Percentiles rank a stretch among this genome's conserved stretches.
These are phyloP conservation scores for Coelopa pilipes DNA, from an alignment of 2,888 invertebrate species.

Conservation along the genomic window DNA sequence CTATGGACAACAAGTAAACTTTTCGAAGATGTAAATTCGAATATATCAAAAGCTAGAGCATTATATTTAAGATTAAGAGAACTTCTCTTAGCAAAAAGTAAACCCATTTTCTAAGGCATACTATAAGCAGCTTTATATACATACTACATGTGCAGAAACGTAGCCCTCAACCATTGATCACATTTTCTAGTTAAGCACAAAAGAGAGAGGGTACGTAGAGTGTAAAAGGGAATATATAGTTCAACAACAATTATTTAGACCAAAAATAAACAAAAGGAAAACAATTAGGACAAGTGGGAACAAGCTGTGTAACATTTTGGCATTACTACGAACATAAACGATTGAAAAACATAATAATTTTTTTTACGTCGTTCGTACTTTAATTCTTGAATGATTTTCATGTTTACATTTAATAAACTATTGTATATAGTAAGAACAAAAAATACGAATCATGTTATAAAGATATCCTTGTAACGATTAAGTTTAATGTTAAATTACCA, in stretches of 20 bases:
- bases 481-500: too few relatives aligned
- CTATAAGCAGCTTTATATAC: slow-evolving; percentile 19
- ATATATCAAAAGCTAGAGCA: slow-evolving; percentile 30
- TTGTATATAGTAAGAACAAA: slow-evolving; percentile 18
- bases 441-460: background rate
- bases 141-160: slow-evolving; percentile 25
- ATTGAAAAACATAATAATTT: background rate
- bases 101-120: slow-evolving; percentile 23
- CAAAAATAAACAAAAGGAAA: slow-evolving; percentile 6
- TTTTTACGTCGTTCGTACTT: slow-evolving; percentile 23
- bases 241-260: slow-evolving; percentile 20
- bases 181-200: slow-evolving; percentile 15
- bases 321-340: slow-evolving; percentile 10
- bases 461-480: too few relatives aligned
- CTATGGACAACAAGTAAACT: slow-evolving; percentile 25
- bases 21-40: slow-evolving; percentile 32
- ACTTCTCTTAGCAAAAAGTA: slow-evolving; percentile 21
- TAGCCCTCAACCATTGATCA: background rate
- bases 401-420: slow-evolving; percentile 8
- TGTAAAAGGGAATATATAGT: slow-evolving; percentile 13
- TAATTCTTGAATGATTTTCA: slow-evolving; percentile 9
- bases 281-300: slow-evolving; percentile 25
- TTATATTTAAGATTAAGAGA: slow-evolving; percentile 23
- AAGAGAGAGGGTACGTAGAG: background rate
- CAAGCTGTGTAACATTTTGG: slow-evolving; percentile 30